phyloP scores from a whole-genome alignment of 2,797 vertebrate genomes.

The Eupleurogrammus muticus region DNA sequence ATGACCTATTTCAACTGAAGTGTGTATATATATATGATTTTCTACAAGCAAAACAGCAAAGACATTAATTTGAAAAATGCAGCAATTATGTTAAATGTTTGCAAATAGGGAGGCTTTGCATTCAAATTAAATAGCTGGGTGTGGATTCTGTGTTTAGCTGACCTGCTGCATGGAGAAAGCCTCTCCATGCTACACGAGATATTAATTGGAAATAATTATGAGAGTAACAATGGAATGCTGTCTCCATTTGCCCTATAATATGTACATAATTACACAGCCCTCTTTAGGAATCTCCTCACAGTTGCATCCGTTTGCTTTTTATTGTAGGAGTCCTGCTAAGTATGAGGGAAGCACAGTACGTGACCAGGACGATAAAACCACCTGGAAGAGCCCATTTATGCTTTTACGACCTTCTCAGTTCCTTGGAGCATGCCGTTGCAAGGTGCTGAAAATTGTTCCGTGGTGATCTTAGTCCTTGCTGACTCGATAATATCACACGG shows the following conservation, averaged over 20 bases:
- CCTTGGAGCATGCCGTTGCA: conserved; percentile 43
- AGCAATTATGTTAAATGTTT: background rate
- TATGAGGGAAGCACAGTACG: conserved; percentile 10
- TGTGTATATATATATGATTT: no score
- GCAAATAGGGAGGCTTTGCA: background rate
- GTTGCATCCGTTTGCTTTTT: background rate
- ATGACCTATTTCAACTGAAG: no score
- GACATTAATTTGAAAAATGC: background rate
- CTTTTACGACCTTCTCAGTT: conserved; percentile 36
- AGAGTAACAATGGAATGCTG: conserved; percentile 24
- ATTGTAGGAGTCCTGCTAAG: conserved; percentile 1
- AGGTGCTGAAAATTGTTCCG: conserved; percentile 41
- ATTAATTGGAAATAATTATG: conserved; percentile 40
- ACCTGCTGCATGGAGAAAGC: conserved; percentile 14
- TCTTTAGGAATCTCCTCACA: conserved; percentile 10
- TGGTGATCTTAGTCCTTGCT: conserved; percentile 21
- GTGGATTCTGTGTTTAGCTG: background rate
- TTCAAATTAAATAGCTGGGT: background rate
- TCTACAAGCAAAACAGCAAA: background rate
- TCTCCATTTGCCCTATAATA: conserved; percentile 21
- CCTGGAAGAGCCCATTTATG: conserved; percentile 28
- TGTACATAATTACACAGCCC: conserved; percentile 19
- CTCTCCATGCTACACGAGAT: conserved; percentile 11
- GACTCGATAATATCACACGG: conserved; percentile 21
- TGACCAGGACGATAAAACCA: conserved; percentile 14